These are phyloP conservation scores for Platycnemis pennipes DNA, from an alignment of 2,888 invertebrate genomes.

Conservation along the genomic window DNA sequence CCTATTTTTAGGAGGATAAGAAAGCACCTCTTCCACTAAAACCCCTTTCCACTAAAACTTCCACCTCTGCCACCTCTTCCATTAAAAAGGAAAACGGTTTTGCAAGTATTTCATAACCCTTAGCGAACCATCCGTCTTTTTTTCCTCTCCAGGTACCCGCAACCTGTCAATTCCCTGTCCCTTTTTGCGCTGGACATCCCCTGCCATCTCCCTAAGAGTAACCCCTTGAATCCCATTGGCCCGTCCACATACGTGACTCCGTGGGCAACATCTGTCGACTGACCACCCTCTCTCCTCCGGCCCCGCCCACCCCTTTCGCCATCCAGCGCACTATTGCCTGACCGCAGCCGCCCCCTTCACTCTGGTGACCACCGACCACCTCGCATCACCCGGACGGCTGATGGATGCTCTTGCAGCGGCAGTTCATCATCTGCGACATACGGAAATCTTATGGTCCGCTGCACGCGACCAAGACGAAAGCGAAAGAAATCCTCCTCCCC, in stretches of 20 bases:
- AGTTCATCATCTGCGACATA: slow-evolving; percentile 55
- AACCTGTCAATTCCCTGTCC: slow-evolving; percentile 64
- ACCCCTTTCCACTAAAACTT: too few relatives aligned
- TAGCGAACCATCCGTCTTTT: slow-evolving; percentile 59
- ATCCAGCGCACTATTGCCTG: slow-evolving; percentile 16
- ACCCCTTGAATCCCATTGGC: neutral
- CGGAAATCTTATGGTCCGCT: neutral
- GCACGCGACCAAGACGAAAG: neutral
- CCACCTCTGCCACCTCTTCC: too few relatives aligned
- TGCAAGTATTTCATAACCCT: slow-evolving; percentile 61
- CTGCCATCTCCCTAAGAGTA: neutral
- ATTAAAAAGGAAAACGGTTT: neutral
- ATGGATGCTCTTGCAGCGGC: slow-evolving; percentile 52
- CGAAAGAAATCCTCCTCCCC: neutral
- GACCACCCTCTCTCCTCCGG: slow-evolving; percentile 37
- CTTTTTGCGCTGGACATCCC: slow-evolving; percentile 4
- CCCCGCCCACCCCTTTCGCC: slow-evolving; percentile 7
- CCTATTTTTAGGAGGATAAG: slow-evolving; percentile 10
- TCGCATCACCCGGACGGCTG: neutral
- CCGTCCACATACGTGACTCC: slow-evolving; percentile 37
- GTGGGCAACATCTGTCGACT: slow-evolving; percentile 59
- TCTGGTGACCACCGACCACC: neutral
- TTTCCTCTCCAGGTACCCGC: slow-evolving; percentile 24
- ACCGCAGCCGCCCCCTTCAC: neutral
- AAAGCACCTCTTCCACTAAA: neutral